phyloP scores from a whole-genome alignment of 2,797 vertebrate genomes.

The Xiphophorus birchmanni region DNA sequence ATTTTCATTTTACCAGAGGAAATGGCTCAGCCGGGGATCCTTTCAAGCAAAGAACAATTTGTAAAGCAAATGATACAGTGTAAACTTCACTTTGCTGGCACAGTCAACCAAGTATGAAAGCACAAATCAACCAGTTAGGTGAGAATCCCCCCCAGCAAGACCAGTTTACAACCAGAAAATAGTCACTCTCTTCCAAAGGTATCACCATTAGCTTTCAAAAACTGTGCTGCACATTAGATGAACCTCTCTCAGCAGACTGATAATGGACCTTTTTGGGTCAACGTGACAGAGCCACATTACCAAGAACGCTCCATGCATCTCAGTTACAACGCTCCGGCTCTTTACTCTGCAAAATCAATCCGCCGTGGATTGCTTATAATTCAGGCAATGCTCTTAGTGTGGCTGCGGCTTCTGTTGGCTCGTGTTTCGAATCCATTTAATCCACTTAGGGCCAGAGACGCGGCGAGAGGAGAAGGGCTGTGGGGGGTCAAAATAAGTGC shows the following conservation, averaged over 20 bases:
- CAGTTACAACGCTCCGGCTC: slow-evolving; percentile 46
- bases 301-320: slow-evolving; percentile 34
- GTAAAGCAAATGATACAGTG: background rate
- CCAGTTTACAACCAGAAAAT: background rate
- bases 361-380: slow-evolving; percentile 60
- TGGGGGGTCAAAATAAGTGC: slow-evolving; percentile 17
- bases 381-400: slow-evolving; percentile 63
- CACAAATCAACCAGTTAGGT: background rate
- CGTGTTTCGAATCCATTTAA: slow-evolving; percentile 70
- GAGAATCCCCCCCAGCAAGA: background rate
- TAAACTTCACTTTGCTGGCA: background rate
- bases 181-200: background rate
- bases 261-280: slow-evolving; percentile 25
- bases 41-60: background rate
- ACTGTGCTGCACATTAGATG: slow-evolving; percentile 7
- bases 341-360: slow-evolving; percentile 57
- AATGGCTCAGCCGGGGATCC: background rate
- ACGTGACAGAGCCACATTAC: slow-evolving; percentile 26
- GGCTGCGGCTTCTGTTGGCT: slow-evolving; percentile 53
- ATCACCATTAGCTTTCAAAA: slow-evolving; percentile 1
- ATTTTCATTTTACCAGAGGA: background rate
- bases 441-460: slow-evolving; percentile 65
- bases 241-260: slow-evolving; percentile 4
- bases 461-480: background rate
- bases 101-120: background rate